Evolutionary conservation across 2,797 vertebrate genomes (phyloP).

Genomic region (Alosa sapidissima): DNA sequence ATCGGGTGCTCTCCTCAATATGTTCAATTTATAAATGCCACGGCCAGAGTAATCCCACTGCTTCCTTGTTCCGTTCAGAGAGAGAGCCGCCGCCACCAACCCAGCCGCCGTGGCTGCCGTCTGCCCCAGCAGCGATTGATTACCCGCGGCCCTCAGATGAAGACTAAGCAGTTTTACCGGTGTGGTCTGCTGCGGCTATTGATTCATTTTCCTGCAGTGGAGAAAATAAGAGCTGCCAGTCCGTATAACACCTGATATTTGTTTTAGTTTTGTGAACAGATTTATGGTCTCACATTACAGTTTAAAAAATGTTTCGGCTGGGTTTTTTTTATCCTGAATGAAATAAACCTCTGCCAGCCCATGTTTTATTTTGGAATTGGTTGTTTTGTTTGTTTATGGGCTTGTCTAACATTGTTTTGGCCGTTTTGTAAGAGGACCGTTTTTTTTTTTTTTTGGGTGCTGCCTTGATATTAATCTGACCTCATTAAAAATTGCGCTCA

Average conservation of each 20-base stretch:
- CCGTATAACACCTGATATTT: conserved; percentile 68
- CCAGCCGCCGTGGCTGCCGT: conserved; percentile 44
- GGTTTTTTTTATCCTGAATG: conserved; percentile 3
- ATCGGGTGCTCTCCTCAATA: conserved; percentile 60
- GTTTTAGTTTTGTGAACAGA: conserved; percentile 64
- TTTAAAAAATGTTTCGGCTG: not conserved
- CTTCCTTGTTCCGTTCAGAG: conserved; percentile 68
- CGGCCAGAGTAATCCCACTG: conserved; percentile 67
- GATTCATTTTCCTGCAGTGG: conserved; percentile 64
- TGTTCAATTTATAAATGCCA: conserved; percentile 77
- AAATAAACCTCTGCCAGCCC: not conserved
- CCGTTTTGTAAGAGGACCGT: not conserved
- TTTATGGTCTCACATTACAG: conserved; percentile 55
- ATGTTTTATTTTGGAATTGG: not conserved
- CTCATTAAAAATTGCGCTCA: not conserved
- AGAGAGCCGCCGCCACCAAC: conserved; percentile 28
- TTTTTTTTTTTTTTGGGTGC: not conserved
- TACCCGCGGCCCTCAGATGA: conserved; percentile 68
- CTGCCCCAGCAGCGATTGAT: conserved; percentile 67
- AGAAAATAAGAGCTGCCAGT: conserved; percentile 68
- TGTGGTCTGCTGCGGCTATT: conserved; percentile 58
- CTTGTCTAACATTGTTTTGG: not conserved
- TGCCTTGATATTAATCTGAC: not conserved
- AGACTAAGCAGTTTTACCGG: conserved; percentile 72
- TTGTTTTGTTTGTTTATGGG: not conserved